Base-by-base conservation (phyloP, 2,888 invertebrate species). In the Teinopalpus imperialis region DNA sequence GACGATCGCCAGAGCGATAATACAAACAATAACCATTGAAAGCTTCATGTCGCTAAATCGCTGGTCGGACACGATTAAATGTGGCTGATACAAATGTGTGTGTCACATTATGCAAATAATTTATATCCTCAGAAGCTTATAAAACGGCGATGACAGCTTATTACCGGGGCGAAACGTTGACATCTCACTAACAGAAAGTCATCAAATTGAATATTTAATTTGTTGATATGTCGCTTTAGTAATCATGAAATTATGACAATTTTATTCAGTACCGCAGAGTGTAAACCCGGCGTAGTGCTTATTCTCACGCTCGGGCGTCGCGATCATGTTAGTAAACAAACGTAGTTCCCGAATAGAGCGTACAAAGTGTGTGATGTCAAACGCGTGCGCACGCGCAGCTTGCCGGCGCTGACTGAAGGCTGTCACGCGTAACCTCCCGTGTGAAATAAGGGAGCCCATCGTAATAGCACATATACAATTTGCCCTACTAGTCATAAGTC, bases 331-430 rank as follows among this genome's bases (percentile, higher is more conserved):
- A 47, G 80, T 85, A 82, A 85, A 85, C 81, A 81, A 80, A 70
- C 68, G 60, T 16, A 18, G 21, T 27, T 43, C 45, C 26, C 46
- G 41, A 41, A 41, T 54, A 52, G 55, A 48, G 51, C 52, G 52
- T 58, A 56, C 61, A 59, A 60, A 59, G 59, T 54, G 51, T 55
- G 60, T 55, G 54, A 48, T 55, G 52, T 53, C 49, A 57, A 53
- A 83, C 71, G 69, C 87, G 88, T 87, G 87, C 87, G 88, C 78
- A 56, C 86, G 86, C 86, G 86, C 80, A 53, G 71, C 70, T 69
- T 45, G 66, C 81, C 70, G 73, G 69, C 76, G 69, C 73, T 79
- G 70, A 88, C 87, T 88, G 82, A 78, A 82, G 80, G 74, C 78
- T 82, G 78, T 74, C 76, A 76, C 63, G 70, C 74, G 68, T 74